Base-by-base conservation (phyloP, 1,140 invertebrate species). In the Charaxes varanes region DNA sequence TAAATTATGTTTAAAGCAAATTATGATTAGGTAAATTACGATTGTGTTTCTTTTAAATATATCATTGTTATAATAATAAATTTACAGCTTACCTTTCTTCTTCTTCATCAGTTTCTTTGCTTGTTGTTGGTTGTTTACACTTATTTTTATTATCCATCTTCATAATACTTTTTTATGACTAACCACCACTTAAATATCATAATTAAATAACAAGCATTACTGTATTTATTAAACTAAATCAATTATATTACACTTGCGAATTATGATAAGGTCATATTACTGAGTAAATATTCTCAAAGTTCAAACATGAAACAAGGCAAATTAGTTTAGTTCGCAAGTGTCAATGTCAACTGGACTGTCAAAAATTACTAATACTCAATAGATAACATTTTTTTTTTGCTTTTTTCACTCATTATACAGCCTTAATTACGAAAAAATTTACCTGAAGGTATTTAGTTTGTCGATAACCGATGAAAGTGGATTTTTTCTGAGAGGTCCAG, bases 401-500 rank as follows among this genome's bases (percentile, higher is more conserved):
- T n/a, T n/a, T n/a, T n/a, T n/a, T n/a, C 12, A 14, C 12, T 13
- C 6, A 22, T 22, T 6, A 10, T 24, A 24, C 11, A 14, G 8
- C 6, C 5, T 19, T 8, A 33, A 1, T 13, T 33, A 37, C 14
- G 4, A 8, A 5, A 14, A 16, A 27, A 53, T 58, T 72, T 67
- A 88, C 88, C 88, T 83, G 67, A 89, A 89, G 32, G 85, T 86
- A 36, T 87, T 87, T 2, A 85, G 65, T 63, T 83, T 87, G 27
- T 88, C 86, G 12, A 69, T 69, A 4, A 86, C 49, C 33, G 86
- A 79, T 2, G 74, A 65, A 2, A 86, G 69, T 0, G 73, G 63
- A 10, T 71, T 76, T 55, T 85, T 87, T 18, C 87, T 74, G 7
- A 88, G 53, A 0, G 87, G 87, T 8, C 66, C 76, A 1, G 87